A percentile compares a stretch with the other conserved stretches of the same genome.
Conservation (phyloP, 2,888 invertebrate genomes). For the Cheilosia grossa region DNA sequence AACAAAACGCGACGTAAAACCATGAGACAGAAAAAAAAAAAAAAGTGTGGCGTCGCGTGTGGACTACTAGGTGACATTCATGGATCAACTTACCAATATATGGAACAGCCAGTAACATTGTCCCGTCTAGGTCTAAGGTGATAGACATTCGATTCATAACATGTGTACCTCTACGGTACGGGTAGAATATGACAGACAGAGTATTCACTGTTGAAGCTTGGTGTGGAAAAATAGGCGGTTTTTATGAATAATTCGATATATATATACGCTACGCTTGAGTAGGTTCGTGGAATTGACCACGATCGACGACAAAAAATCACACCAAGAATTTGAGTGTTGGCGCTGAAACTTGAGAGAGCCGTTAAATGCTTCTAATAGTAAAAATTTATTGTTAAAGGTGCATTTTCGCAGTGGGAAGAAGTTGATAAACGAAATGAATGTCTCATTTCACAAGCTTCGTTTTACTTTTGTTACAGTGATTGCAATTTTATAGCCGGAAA, state of each 20-base stretch:
- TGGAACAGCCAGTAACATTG: slow-evolving; percentile 40
- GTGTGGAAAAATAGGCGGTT: slow-evolving; percentile 4
- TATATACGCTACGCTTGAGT: slow-evolving; percentile 32
- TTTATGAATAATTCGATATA: slow-evolving; percentile 21
- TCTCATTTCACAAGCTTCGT: no score
- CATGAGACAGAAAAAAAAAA: slow-evolving; percentile 9
- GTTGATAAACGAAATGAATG: no score
- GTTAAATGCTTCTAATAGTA: neutral
- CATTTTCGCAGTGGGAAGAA: no score
- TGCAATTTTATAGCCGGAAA: no score
- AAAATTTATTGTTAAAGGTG: neutral
- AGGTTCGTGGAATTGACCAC: slow-evolving; percentile 30
- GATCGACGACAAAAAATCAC: slow-evolving; percentile 12
- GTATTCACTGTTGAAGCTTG: neutral
- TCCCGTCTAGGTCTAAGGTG: slow-evolving; percentile 39
- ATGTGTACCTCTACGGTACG: neutral
- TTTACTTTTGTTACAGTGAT: no score
- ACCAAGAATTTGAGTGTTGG: slow-evolving; percentile 1
- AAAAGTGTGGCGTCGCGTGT: slow-evolving; percentile 14
- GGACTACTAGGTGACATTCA: slow-evolving; percentile 55
- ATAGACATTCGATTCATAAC: slow-evolving; percentile 34
- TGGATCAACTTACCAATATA: slow-evolving; percentile 44
- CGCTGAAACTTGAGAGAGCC: slow-evolving; percentile 2
- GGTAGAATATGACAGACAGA: neutral
- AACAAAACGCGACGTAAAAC: neutral